phyloP scores from a whole-genome alignment of 1,140 invertebrate species.

The Homarus americanus region DNA sequence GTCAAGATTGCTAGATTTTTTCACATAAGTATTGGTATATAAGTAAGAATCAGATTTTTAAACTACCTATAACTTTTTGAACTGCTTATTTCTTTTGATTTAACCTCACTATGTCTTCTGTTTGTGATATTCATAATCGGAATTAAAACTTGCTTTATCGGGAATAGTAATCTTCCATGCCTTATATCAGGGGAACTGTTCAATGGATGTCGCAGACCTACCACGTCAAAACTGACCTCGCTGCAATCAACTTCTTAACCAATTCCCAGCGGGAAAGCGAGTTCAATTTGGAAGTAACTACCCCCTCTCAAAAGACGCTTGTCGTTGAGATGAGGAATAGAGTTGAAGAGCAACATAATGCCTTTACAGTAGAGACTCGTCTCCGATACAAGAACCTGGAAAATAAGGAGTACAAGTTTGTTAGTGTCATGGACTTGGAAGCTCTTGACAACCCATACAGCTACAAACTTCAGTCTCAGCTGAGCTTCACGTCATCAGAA shows the following conservation, averaged over 20 bases:
- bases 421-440: not conserved
- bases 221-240: not conserved
- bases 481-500: not conserved
- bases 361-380: not conserved
- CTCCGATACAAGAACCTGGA: not conserved
- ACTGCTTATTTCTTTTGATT: too few relatives aligned
- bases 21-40: too few relatives aligned
- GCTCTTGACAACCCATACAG: not conserved
- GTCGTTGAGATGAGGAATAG: not conserved
- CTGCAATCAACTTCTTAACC: not conserved
- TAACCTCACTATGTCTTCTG: too few relatives aligned
- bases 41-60: too few relatives aligned
- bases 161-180: not conserved
- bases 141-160: too few relatives aligned
- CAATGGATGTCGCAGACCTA: not conserved
- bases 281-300: not conserved
- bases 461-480: not conserved
- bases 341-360: not conserved
- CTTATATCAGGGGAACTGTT: not conserved
- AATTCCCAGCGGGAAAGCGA: not conserved
- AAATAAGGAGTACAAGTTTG: not conserved
- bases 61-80: too few relatives aligned
- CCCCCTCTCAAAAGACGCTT: not conserved
- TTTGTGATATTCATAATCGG: too few relatives aligned
- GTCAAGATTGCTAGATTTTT: too few relatives aligned